A percentile compares a stretch with the other conserved stretches of the same genome.
Evolutionary conservation across 2,113 vertebrate species (phyloP).

Genomic region (Ageneiosus marmoratus): DNA sequence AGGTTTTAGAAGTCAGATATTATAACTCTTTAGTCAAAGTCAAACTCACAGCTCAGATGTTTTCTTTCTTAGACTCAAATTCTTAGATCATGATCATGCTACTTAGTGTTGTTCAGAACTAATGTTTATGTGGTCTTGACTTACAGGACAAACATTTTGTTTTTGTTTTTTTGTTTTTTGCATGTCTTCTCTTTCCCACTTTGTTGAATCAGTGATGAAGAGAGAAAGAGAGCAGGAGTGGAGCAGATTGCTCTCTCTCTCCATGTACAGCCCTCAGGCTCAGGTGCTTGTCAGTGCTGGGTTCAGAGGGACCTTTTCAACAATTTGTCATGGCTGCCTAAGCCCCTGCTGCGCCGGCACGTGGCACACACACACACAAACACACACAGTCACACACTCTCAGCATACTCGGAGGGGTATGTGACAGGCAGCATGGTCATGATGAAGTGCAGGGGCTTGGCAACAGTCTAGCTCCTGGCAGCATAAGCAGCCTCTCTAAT

Average conservation of each 20-base stretch:
- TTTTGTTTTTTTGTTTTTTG: background rate
- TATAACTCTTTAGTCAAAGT: slow-evolving; percentile 58
- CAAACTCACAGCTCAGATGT: slow-evolving; percentile 40
- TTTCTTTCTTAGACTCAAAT: background rate
- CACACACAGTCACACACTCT: slow-evolving; percentile 61
- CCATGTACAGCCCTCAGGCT: slow-evolving; percentile 76
- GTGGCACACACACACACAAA: slow-evolving; percentile 70
- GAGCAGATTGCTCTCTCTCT: slow-evolving; percentile 52
- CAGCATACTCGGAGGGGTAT: slow-evolving; percentile 43
- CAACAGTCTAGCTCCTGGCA: slow-evolving; percentile 78
- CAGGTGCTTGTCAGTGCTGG: slow-evolving; percentile 87
- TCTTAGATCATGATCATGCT: background rate
- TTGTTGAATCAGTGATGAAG: slow-evolving; percentile 19
- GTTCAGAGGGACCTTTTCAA: slow-evolving; percentile 86
- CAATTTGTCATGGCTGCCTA: slow-evolving; percentile 90
- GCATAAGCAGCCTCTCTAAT: slow-evolving; percentile 81
- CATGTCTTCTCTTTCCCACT: slow-evolving; percentile 39
- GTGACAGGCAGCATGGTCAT: slow-evolving; percentile 68
- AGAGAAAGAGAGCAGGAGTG: slow-evolving; percentile 37
- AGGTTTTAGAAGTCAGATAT: slow-evolving; percentile 58
- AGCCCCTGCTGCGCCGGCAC: slow-evolving; percentile 90
- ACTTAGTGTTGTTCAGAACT: slow-evolving; percentile 9
- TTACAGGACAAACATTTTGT: background rate
- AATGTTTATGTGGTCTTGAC: background rate
- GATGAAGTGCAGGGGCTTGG: slow-evolving; percentile 71